phyloP scores from a whole-genome alignment of 2,797 vertebrate species.

The Pangasius larnaudii region DNA sequence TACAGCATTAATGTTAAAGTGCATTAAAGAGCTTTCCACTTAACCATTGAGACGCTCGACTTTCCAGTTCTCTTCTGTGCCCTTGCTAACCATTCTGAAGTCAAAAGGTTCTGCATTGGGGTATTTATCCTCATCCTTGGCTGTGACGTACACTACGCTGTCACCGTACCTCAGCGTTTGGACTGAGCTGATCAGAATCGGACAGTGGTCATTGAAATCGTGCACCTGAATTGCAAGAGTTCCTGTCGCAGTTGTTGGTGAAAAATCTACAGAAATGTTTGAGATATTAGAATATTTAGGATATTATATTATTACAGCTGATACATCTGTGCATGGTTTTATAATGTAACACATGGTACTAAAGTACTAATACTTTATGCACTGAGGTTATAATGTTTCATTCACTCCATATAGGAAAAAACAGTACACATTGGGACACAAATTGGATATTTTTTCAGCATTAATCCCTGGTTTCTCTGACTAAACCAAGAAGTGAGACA shows the following conservation, averaged over 20 bases:
- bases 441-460: not conserved
- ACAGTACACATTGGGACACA: not conserved
- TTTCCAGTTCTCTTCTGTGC: slow-evolving; percentile 75
- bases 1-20: not conserved
- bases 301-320: not conserved
- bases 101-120: slow-evolving; percentile 83
- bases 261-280: slow-evolving; percentile 68
- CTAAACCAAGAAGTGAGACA: not conserved
- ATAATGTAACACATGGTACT: not conserved
- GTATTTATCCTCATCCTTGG: slow-evolving; percentile 77
- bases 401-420: not conserved
- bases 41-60: slow-evolving; percentile 81
- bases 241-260: slow-evolving; percentile 85
- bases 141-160: slow-evolving; percentile 77
- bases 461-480: not conserved
- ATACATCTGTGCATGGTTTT: not conserved
- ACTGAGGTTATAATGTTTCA: not conserved
- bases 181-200: slow-evolving; percentile 69
- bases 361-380: not conserved
- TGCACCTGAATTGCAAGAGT: slow-evolving; percentile 85
- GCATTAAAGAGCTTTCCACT: not conserved
- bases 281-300: not conserved
- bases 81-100: slow-evolving; percentile 73
- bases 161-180: slow-evolving; percentile 76
- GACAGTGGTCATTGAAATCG: slow-evolving; percentile 91